These are phyloP conservation scores for Python bivittatus DNA, from an alignment of 2,113 vertebrate genomes.

Conservation along the genomic window DNA sequence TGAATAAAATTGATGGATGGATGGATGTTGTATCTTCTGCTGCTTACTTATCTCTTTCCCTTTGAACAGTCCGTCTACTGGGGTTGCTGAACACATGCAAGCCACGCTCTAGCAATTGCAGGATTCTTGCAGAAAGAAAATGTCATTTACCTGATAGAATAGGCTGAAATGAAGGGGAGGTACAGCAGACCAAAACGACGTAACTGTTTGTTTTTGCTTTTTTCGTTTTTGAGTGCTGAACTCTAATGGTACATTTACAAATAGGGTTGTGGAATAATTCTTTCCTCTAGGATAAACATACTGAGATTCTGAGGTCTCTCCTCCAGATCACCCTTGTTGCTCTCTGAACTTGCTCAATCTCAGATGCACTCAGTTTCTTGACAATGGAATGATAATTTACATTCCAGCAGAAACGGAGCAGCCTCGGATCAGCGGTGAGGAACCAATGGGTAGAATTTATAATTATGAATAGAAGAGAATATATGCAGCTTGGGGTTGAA, in stretches of 20 bases:
- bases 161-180: too few relatives aligned
- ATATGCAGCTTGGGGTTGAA: too few relatives aligned
- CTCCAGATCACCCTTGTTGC: background rate
- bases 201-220: background rate
- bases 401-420: background rate
- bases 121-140: too few relatives aligned
- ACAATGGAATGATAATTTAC: background rate
- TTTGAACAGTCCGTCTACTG: too few relatives aligned
- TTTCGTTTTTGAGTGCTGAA: background rate
- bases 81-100: too few relatives aligned
- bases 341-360: background rate
- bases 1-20: too few relatives aligned
- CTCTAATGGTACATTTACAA: background rate
- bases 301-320: background rate
- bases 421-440: background rate
- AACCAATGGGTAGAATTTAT: background rate
- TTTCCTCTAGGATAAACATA: background rate
- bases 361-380: background rate
- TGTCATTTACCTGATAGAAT: too few relatives aligned
- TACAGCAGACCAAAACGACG: too few relatives aligned
- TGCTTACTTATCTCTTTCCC: too few relatives aligned
- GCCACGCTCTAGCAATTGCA: too few relatives aligned
- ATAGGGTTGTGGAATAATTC: background rate
- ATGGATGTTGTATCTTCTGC: too few relatives aligned
- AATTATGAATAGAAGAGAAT: too few relatives aligned